A percentile compares a stretch with the other conserved stretches of the same genome.
phyloP scores from a whole-genome alignment of 2,888 invertebrate genomes.

The Pyrochroa serraticornis region DNA sequence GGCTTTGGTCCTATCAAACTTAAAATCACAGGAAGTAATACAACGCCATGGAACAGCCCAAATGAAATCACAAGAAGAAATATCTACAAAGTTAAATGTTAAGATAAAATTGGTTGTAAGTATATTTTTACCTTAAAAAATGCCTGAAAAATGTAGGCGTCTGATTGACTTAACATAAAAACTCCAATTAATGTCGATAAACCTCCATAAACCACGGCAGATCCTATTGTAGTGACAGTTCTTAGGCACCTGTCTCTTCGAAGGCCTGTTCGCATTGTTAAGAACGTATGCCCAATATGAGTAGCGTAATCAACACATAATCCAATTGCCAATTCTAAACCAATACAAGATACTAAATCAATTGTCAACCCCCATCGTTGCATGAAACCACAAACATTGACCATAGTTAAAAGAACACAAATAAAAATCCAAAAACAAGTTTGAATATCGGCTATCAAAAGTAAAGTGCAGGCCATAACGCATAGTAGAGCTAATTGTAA shows the following conservation, averaged over 20 bases:
- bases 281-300: constrained; percentile 80
- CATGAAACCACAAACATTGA: constrained; percentile 78
- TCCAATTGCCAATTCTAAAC: constrained; percentile 79
- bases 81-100: constrained; percentile 63
- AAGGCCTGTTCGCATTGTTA: constrained; percentile 65
- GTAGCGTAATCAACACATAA: constrained; percentile 85
- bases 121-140: constrained; percentile 66
- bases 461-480: constrained; percentile 78
- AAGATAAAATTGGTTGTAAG: background rate
- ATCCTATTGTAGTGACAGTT: constrained; percentile 75
- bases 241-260: constrained; percentile 65
- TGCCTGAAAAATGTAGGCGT: constrained; percentile 77
- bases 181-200: constrained; percentile 78
- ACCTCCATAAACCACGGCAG: constrained; percentile 79
- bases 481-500: constrained; percentile 75
- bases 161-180: constrained; percentile 71
- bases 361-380: constrained; percentile 82
- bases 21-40: constrained; percentile 76
- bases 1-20: constrained; percentile 74
- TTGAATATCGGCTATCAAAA: constrained; percentile 77
- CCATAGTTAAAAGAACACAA: constrained; percentile 75
- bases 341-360: constrained; percentile 81
- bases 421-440: constrained; percentile 80
- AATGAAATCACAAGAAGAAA: constrained; percentile 78
- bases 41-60: constrained; percentile 78